Evolutionary conservation across 2,888 invertebrate genomes (phyloP).

Genomic region (Orchesellides sinensis): DNA sequence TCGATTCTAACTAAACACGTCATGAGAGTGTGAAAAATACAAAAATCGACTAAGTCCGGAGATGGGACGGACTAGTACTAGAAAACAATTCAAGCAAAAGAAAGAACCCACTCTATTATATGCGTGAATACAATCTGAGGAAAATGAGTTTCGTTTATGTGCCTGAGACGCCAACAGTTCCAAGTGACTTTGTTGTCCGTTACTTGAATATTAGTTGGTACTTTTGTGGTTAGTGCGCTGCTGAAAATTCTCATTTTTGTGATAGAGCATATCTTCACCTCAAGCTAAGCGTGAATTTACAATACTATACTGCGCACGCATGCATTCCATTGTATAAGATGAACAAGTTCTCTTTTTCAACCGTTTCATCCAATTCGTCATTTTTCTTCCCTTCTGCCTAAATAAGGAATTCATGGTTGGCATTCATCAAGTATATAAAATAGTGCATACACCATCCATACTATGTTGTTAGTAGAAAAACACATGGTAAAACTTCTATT

Average conservation of each 20-base stretch:
- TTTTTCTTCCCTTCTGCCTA: slow-evolving; percentile 20
- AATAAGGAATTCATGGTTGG: slow-evolving; percentile 28
- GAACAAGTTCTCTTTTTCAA: not conserved
- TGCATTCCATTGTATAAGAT: not conserved
- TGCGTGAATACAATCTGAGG: not conserved
- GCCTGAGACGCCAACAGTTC: not conserved
- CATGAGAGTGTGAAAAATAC: too few relatives aligned
- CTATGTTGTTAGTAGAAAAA: too few relatives aligned
- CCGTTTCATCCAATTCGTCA: slow-evolving; percentile 51
- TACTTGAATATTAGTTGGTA: not conserved
- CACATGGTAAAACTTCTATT: too few relatives aligned
- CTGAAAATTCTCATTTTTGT: not conserved
- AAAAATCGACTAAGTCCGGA: too few relatives aligned
- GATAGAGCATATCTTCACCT: not conserved
- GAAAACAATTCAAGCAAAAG: slow-evolving; percentile 7
- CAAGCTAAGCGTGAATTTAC: too few relatives aligned
- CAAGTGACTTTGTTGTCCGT: not conserved
- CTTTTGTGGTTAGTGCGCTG: slow-evolving; percentile 4
- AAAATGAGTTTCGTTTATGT: too few relatives aligned
- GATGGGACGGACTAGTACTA: not conserved
- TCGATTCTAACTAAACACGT: too few relatives aligned
- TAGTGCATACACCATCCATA: too few relatives aligned
- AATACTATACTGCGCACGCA: not conserved
- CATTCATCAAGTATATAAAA: not conserved
- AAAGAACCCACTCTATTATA: not conserved